Conservation (phyloP, 2,888 invertebrate genomes). For the Pristionchus mayeri region DNA sequence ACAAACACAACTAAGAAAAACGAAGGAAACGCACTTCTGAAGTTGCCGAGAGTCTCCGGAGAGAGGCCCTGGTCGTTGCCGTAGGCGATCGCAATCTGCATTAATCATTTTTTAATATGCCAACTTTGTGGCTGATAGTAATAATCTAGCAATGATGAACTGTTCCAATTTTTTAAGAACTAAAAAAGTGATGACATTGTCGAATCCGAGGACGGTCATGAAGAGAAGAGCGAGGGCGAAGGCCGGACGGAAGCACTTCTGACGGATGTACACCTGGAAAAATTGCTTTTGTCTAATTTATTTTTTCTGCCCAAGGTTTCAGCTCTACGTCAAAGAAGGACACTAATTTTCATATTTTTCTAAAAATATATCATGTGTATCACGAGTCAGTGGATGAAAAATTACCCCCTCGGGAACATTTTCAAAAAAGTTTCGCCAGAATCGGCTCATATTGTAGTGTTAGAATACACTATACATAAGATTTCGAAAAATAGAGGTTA, state of each 20-base stretch:
- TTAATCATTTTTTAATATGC: not conserved
- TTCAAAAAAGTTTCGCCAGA: too few relatives aligned
- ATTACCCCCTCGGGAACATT: too few relatives aligned
- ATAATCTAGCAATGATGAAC: too few relatives aligned
- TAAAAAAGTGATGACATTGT: conserved; percentile 57
- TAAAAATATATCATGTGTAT: too few relatives aligned
- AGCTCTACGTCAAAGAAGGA: too few relatives aligned
- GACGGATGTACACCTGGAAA: conserved; percentile 55
- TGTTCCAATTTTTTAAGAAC: not conserved
- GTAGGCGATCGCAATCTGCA: conserved; percentile 67
- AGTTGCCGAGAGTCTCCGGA: conserved; percentile 59
- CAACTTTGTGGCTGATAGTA: not conserved
- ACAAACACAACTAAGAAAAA: not conserved
- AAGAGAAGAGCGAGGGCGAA: conserved; percentile 69
- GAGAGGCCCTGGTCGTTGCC: conserved; percentile 66
- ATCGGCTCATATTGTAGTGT: too few relatives aligned
- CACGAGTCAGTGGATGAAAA: too few relatives aligned
- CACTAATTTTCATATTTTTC: too few relatives aligned
- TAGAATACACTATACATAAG: too few relatives aligned
- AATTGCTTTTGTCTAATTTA: too few relatives aligned
- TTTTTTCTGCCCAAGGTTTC: too few relatives aligned
- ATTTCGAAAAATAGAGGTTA: too few relatives aligned
- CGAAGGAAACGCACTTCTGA: conserved; percentile 53
- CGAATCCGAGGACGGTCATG: conserved; percentile 73
- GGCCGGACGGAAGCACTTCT: conserved; percentile 64